Base-by-base conservation (phyloP, 1,140 invertebrate genomes). In the Caenorhabditis briggsae region DNA sequence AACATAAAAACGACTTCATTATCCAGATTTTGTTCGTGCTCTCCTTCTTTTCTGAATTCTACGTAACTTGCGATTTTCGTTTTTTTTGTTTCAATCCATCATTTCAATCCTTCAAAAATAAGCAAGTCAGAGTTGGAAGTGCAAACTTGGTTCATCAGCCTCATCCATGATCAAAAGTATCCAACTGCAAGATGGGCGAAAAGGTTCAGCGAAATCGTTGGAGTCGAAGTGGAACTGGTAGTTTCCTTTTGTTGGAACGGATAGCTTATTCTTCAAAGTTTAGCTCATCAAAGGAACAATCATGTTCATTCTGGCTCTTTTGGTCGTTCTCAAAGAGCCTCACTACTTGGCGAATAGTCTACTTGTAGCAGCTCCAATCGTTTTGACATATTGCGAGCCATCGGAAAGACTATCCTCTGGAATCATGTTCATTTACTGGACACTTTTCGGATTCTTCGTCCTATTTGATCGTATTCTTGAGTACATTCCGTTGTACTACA, bases 401-500 rank as follows among this genome's bases (percentile, higher is more conserved):
- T 23, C 70, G 70, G 70, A 78, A 23, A 6, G 46, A n/a, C 46
- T 18, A 7, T n/a, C 43, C 5, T 20, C 70, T 23, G 70, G 70
- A 78, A 50, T 48, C 6, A 78, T 78, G 70, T 78, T 78, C 46
- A 78, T 78, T 78, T 78, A 78, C 53, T 78, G 70, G 70, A 78
- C 70, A 25, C 43, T 78, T 14, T 78, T 78, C 70, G 70, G 70
- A 20, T 6, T 78, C 23, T 78, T 53, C 18, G 43, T 50, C 1
- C 18, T 78, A 23, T 78, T 78, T 46, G 70, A 78, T 50, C 43
- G 70, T 11, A 25, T 78, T 53, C 33, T 78, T 0, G 70, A 78
- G 70, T 78, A 50, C 53, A 78, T 78, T 50, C 70, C 70, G 14
- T 53, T 78, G 20, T 78, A 78, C 11, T 78, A 78, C 46, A 50